Base-by-base conservation (phyloP, 2,113 vertebrate genomes). In the Orientallactaga bullata region DNA sequence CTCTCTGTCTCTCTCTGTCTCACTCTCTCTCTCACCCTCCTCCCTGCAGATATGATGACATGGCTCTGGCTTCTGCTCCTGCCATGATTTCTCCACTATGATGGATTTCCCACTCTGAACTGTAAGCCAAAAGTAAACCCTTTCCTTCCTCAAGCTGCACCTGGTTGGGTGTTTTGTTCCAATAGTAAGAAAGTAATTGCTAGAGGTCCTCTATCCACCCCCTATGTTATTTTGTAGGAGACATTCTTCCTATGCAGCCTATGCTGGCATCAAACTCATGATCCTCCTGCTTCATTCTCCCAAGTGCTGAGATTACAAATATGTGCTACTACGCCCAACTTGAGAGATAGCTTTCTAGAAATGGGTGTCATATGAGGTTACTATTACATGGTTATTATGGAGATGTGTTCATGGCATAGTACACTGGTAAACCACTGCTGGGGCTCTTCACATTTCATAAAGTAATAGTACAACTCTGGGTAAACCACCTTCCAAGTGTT, bases 301-400 rank as follows among this genome's bases (percentile, higher is more conserved):
- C 35, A 12, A 20, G 37, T 61, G 26, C 69, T 28, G 12, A 39
- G 85, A 30, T 28, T 37, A 61, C 6, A 37, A 10, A 55, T 24
- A 30, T 61, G n/a, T 37, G 24, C 35, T 35, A 60, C 23, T 23
- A 39, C 1, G 28, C n/a, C 66, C 55, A 28, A 23, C 10, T 84
- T 66, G n/a, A 65, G 60, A 94, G 47, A 80, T 3, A 39, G 42
- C 60, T 82, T 83, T 79, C 39, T 71, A 12, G 39, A 92, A 93
- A 77, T 58, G 60, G 42, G 28, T 17, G 15, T 39, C 17, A 11
- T n/a, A n/a, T 58, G 28, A 63, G 32, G 37, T 30, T 86, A 17
- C 8, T 35, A 86, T 0, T 37, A 39, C 17, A 20, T 35, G 74
- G 61, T 42, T 47, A 60, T 35, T 26, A 15, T 47, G 47, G 72